Evolutionary conservation across 2,113 vertebrate species (phyloP).

Genomic region (Oreocharis arfaki): DNA sequence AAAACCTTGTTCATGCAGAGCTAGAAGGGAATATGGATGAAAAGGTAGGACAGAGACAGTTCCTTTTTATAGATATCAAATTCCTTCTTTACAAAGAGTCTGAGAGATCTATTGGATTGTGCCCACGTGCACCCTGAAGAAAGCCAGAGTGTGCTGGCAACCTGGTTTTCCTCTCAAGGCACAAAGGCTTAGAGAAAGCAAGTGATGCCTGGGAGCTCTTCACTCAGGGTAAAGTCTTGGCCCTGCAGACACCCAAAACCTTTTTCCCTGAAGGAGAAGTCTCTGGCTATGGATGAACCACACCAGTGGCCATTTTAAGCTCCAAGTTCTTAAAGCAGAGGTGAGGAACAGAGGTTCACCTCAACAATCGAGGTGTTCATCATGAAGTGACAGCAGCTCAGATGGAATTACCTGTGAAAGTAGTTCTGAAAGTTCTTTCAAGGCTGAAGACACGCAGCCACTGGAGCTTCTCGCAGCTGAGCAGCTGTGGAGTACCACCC

Average conservation of each 20-base stretch:
- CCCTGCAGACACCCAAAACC: neutral
- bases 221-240: neutral
- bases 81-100: neutral
- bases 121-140: neutral
- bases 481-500: neutral
- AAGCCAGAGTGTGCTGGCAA: neutral
- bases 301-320: neutral
- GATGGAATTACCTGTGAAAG: neutral
- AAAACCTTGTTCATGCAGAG: neutral
- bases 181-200: neutral
- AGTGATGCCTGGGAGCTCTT: neutral
- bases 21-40: neutral
- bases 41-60: neutral
- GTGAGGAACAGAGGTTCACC: neutral
- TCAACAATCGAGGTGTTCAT: fast-evolving
- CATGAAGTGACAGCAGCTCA: neutral
- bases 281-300: neutral
- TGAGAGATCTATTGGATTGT: neutral
- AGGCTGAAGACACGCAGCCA: neutral
- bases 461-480: neutral
- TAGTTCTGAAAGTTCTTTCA: neutral
- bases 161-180: neutral
- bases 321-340: neutral
- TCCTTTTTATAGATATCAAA: neutral
- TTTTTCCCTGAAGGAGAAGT: neutral